Conservation (phyloP, 2,797 vertebrate species). For the Tapirus indicus region DNA sequence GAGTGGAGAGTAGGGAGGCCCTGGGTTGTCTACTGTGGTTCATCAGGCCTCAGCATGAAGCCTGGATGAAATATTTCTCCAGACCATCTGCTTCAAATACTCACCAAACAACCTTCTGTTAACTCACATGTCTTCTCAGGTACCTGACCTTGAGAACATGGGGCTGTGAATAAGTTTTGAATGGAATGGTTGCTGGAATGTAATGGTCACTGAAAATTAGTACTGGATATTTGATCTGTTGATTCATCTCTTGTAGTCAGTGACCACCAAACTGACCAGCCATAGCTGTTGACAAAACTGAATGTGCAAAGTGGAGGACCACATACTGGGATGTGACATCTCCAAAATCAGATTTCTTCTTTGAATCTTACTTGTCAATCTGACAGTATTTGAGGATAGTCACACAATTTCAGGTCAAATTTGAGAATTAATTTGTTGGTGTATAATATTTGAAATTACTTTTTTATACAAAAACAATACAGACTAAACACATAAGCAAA, state of each 20-base stretch:
- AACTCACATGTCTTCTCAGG: neutral
- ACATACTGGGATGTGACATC: neutral
- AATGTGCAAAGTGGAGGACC: neutral
- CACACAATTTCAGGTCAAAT: neutral
- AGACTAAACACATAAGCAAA: conserved; percentile 13
- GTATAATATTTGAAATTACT: neutral
- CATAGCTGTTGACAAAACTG: neutral
- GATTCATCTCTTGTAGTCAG: neutral
- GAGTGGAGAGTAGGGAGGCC: neutral
- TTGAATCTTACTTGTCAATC: neutral
- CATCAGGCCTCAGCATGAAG: neutral
- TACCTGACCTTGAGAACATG: neutral
- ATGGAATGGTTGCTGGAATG: neutral
- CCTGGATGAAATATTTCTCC: neutral
- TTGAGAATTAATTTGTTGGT: conserved; percentile 6
- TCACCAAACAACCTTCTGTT: neutral
- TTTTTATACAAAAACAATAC: neutral
- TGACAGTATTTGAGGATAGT: neutral
- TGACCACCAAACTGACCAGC: neutral
- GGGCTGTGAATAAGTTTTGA: neutral
- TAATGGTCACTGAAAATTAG: neutral
- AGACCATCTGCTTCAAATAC: neutral
- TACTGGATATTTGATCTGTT: neutral
- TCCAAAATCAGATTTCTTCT: neutral
- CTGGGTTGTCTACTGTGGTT: neutral